phyloP scores from a whole-genome alignment of 2,797 vertebrate species.

The Sylvia borin region DNA sequence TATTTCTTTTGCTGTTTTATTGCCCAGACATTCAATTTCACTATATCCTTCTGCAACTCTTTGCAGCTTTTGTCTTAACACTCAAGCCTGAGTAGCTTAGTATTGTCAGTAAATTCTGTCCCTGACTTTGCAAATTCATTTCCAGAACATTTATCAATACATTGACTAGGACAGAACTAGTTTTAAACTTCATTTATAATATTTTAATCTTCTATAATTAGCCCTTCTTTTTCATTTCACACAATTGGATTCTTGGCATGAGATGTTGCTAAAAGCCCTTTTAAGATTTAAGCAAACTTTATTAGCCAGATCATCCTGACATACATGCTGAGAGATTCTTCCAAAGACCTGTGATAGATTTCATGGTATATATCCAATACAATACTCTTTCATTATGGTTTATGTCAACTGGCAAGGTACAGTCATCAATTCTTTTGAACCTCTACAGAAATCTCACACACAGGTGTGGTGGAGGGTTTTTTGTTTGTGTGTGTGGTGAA shows the following conservation, averaged over 20 bases:
- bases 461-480: rapidly evolving
- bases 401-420: neutral
- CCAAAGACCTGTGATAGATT: neutral
- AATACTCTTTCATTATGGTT: neutral
- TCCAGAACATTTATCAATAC: neutral
- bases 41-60: neutral
- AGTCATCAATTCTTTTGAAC: neutral
- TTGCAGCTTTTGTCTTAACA: neutral
- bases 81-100: neutral
- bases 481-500: neutral
- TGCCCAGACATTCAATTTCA: neutral
- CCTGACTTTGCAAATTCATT: neutral
- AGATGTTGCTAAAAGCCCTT: neutral
- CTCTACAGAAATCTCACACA: neutral
- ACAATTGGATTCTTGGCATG: neutral
- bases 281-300: neutral
- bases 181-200: neutral
- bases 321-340: neutral
- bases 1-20: neutral
- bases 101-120: neutral
- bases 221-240: neutral
- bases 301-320: neutral
- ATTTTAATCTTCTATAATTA: neutral
- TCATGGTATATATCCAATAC: neutral
- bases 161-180: neutral